Evolutionary conservation across 2,888 invertebrate species (phyloP).

Genomic region (Mamestra brassicae): DNA sequence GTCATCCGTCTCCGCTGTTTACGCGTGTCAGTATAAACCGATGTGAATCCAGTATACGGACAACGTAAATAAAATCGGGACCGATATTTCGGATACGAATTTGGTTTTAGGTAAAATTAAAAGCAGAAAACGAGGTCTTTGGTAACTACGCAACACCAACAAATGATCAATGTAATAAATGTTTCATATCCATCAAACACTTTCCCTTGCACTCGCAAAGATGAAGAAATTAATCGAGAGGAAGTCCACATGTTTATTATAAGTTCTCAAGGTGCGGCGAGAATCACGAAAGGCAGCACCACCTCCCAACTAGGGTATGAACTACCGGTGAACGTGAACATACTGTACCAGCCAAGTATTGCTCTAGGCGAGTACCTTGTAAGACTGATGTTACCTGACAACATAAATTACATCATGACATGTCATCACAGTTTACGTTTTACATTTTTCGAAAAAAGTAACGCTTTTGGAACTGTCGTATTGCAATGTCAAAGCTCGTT

Average conservation of each 20-base stretch:
- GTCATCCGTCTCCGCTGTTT: constrained; percentile 73
- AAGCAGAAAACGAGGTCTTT: not conserved
- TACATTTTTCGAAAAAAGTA: constrained; percentile 16
- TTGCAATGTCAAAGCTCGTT: constrained; percentile 52
- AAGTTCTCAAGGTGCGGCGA: constrained; percentile 48
- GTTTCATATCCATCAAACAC: constrained; percentile 16
- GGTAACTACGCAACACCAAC: too few relatives aligned
- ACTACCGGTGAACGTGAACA: constrained; percentile 46
- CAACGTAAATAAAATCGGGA: constrained; percentile 31
- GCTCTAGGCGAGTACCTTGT: constrained; percentile 26
- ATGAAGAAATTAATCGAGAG: constrained; percentile 50
- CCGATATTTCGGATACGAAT: constrained; percentile 28
- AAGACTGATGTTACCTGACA: constrained; percentile 34
- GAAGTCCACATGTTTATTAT: constrained; percentile 53
- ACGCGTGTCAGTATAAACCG: constrained; percentile 74
- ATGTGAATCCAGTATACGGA: constrained; percentile 66
- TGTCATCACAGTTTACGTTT: constrained; percentile 15
- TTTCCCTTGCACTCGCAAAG: constrained; percentile 50
- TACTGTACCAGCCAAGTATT: not conserved
- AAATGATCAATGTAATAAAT: not conserved
- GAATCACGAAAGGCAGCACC: constrained; percentile 51
- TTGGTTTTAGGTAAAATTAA: constrained; percentile 8
- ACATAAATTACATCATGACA: constrained; percentile 30
- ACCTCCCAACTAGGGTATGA: constrained; percentile 53
- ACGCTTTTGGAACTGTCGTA: constrained; percentile 37